phyloP scores from a whole-genome alignment of 2,797 vertebrate genomes.

The Dipus sagitta region DNA sequence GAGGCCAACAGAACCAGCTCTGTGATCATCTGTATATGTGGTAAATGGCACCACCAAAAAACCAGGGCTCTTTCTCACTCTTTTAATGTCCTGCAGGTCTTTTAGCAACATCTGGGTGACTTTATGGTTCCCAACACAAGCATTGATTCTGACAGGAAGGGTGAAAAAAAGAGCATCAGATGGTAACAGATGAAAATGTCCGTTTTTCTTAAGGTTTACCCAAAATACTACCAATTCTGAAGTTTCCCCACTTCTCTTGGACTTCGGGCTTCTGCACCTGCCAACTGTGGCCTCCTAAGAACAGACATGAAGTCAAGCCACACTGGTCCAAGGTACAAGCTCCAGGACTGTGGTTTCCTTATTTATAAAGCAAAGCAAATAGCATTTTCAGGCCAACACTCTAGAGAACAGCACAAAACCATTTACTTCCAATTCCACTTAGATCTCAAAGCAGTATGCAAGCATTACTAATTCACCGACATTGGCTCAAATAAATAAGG shows the following conservation, averaged over 20 bases:
- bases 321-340: background rate
- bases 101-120: background rate
- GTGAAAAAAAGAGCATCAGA: background rate
- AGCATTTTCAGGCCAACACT: background rate
- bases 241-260: conserved; percentile 21
- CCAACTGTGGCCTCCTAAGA: background rate
- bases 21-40: background rate
- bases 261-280: background rate
- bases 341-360: background rate
- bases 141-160: background rate
- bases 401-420: background rate
- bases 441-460: background rate
- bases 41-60: background rate
- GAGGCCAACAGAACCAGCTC: background rate
- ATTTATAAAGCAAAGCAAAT: background rate
- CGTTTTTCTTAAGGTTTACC: background rate
- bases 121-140: background rate
- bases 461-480: background rate
- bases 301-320: background rate
- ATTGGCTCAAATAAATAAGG: background rate
- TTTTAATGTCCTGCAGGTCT: background rate
- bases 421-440: background rate
- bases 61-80: background rate
- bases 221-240: background rate
- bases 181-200: background rate